Evolutionary conservation across 2,888 invertebrate species (phyloP), one percentile per base, ranked within the genome.

Genomic region (Apamea crenata): DNA sequence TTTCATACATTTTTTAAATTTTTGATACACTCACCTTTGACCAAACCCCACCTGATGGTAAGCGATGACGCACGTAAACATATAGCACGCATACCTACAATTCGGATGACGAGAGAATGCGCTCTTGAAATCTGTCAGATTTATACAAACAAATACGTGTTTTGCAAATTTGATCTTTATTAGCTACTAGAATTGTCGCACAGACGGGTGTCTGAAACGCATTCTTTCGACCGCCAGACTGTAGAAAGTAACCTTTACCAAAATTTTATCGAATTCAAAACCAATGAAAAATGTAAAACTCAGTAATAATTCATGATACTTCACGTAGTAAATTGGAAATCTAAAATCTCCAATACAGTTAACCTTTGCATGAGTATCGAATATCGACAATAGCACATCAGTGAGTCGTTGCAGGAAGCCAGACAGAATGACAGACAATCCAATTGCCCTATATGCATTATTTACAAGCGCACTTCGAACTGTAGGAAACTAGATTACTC

Each of bases 371-470:
- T 88, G 87, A 74, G 14, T 65, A 53, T 53, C 32, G 18, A 25
- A 50, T 66, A 77, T 74, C 50, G 75, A 61, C 67, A 68, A 44
- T 36, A 18, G 36, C 72, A 68, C 44, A 70, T 74, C 44, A 77
- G 32, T 76, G 71, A 77, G 78, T 78, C 40, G 74, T 68, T 75
- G 73, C 73, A 86, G 82, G 90, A 91, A 92, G 91, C 90, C 91
- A 53, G 90, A 88, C 90, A 85, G 84, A 81, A 90, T 74, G 91
- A 90, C 86, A 78, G 90, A 88, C 93, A 93, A 93, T 91, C 92
- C 92, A 92, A 93, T 94, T 92, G 90, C 70, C 91, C 91, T 91
- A 87, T 88, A 91, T 92, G 79, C 88, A 91, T 91, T 89, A 92
- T 91, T 90, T 90, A 93, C 87, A 75, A 66, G 78, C 80, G 76